Evolutionary conservation across 2,888 invertebrate genomes (phyloP).

Genomic region (Pelosia muscerda): DNA sequence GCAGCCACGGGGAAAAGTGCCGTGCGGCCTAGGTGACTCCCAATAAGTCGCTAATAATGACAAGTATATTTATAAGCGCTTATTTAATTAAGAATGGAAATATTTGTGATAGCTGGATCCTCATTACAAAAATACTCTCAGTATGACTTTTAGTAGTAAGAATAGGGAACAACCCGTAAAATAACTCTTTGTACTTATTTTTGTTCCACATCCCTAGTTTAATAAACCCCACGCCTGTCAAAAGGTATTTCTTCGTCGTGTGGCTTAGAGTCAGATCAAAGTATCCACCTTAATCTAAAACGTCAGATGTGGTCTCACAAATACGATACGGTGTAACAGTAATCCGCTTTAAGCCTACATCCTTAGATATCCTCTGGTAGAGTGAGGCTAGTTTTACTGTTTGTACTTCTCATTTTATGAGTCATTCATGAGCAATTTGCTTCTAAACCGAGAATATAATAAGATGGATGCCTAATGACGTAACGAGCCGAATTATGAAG

Average conservation of each 20-base stretch:
- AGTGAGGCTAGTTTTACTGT: conserved; percentile 77
- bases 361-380: conserved; percentile 68
- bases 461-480: conserved; percentile 53
- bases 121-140: too few species aligned
- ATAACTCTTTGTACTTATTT: background rate
- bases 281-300: background rate
- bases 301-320: background rate
- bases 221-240: background rate
- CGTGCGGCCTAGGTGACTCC: too few species aligned
- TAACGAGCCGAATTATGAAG: too few species aligned
- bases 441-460: conserved; percentile 46
- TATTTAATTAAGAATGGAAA: too few species aligned
- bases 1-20: too few species aligned
- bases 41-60: too few species aligned
- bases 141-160: too few species aligned
- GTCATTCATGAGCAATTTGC: conserved; percentile 64
- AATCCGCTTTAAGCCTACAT: conserved; percentile 60
- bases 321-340: conserved; percentile 58
- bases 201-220: too few species aligned
- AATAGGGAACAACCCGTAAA: too few species aligned
- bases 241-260: background rate
- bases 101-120: too few species aligned
- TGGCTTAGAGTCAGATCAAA: background rate
- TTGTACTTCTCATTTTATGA: conserved; percentile 72
- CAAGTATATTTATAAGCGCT: too few species aligned